Evolutionary conservation across 92 coral and sea anemone species (phyloP).

Genomic region (Epizoanthus illoricatus): DNA sequence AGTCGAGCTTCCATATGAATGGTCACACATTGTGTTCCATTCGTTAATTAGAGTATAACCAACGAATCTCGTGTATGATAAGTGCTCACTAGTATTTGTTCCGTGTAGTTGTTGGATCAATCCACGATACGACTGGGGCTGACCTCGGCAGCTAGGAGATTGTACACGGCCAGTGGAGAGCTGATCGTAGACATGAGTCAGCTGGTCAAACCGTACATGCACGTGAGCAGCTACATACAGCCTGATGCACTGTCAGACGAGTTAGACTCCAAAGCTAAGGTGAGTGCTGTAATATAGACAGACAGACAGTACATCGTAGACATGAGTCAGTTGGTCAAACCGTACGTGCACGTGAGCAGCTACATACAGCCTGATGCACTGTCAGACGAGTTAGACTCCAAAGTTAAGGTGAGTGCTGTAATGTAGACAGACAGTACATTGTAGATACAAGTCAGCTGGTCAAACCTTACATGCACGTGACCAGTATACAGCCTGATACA

Average conservation of each 20-base stretch:
- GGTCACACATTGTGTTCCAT: too few species aligned
- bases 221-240: constrained; percentile 17
- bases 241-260: constrained; percentile 41
- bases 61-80: neutral
- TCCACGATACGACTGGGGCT: constrained; percentile 77
- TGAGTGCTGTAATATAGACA: neutral
- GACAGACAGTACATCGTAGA: constrained; percentile 57
- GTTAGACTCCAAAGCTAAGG: constrained; percentile 46
- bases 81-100: neutral
- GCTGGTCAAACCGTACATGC: constrained; percentile 67
- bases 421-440: neutral
- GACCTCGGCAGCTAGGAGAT: constrained; percentile 83
- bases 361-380: constrained; percentile 26
- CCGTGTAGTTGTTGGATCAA: constrained; percentile 75
- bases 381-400: constrained; percentile 40
- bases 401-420: constrained; percentile 38
- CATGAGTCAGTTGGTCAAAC: constrained; percentile 70
- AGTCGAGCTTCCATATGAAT: too few species aligned
- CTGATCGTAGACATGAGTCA: constrained; percentile 80
- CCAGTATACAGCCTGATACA: constrained; percentile 28
- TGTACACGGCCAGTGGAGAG: constrained; percentile 87
- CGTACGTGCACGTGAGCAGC: constrained; percentile 49
- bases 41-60: too few species aligned
- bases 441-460: constrained; percentile 18
- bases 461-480: constrained; percentile 57